Evolutionary conservation across 2,888 invertebrate genomes (phyloP).

Genomic region (Apotomis betuletana): DNA sequence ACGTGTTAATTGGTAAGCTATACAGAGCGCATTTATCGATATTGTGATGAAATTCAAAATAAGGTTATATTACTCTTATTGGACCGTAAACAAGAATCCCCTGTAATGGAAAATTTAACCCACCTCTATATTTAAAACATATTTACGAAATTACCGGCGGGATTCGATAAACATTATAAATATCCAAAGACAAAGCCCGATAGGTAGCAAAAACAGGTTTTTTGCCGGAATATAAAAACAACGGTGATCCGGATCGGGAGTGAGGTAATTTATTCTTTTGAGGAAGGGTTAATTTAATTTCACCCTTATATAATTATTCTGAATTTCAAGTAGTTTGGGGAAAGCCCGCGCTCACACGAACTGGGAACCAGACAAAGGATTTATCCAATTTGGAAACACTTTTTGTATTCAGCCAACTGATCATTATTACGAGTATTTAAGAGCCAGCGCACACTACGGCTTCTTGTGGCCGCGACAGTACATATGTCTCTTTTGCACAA

Average conservation of each 20-base stretch:
- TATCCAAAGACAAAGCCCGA: not conserved
- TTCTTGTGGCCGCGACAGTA: too few relatives aligned
- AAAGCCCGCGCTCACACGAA: not conserved
- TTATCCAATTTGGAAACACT: not conserved
- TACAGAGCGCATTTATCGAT: too few relatives aligned
- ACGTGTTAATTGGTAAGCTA: too few relatives aligned
- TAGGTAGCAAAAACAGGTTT: not conserved
- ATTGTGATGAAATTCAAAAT: too few relatives aligned
- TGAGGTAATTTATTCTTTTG: slow-evolving; percentile 37
- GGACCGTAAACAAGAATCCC: not conserved
- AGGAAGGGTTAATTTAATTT: slow-evolving; percentile 32
- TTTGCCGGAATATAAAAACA: slow-evolving; percentile 13
- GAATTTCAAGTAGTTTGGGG: slow-evolving; percentile 43
- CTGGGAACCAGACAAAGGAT: not conserved
- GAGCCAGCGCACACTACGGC: too few relatives aligned
- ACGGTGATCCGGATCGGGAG: slow-evolving; percentile 20
- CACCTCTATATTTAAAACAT: not conserved
- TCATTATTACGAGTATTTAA: too few relatives aligned
- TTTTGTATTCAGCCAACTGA: not conserved
- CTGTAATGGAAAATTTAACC: not conserved
- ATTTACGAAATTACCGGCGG: not conserved
- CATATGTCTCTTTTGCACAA: too few relatives aligned
- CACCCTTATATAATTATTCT: slow-evolving; percentile 33
- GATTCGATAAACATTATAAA: not conserved
- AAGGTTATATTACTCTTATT: too few relatives aligned